Conservation (phyloP, 2,113 vertebrate species). For the Podiceps cristatus region DNA sequence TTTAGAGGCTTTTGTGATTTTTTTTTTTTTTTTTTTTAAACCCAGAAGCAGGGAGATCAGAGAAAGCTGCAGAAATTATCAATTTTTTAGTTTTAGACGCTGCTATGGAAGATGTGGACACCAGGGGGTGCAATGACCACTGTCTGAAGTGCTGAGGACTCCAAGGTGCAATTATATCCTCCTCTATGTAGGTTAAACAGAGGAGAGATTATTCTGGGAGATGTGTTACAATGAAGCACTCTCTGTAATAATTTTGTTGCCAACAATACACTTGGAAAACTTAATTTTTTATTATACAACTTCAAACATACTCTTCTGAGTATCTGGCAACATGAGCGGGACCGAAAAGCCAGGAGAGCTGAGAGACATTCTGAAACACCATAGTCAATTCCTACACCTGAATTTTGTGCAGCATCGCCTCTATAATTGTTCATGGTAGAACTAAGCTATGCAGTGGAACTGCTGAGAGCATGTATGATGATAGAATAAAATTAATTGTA, state of each 20-base stretch:
- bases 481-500: not conserved
- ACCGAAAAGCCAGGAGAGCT: not conserved
- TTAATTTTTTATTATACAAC: not conserved
- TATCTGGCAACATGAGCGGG: not conserved
- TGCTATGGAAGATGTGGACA: not conserved
- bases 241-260: not conserved
- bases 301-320: not conserved
- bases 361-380: not conserved
- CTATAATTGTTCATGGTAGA: not conserved
- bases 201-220: not conserved
- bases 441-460: not conserved
- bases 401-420: not conserved
- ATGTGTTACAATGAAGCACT: not conserved
- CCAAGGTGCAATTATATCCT: not conserved
- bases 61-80: not conserved
- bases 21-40: not conserved
- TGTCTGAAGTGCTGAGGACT: not conserved
- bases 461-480: not conserved
- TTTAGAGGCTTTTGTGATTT: not conserved
- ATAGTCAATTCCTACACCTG: rapidly evolving
- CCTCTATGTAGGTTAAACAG: not conserved
- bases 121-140: conserved; percentile 22
- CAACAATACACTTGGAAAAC: not conserved
- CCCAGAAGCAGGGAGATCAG: not conserved
- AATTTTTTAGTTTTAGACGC: rapidly evolving